Percentiles rank a stretch among this genome's conserved stretches.
Conservation (phyloP, 2,888 invertebrate species). For the Patella depressa region DNA sequence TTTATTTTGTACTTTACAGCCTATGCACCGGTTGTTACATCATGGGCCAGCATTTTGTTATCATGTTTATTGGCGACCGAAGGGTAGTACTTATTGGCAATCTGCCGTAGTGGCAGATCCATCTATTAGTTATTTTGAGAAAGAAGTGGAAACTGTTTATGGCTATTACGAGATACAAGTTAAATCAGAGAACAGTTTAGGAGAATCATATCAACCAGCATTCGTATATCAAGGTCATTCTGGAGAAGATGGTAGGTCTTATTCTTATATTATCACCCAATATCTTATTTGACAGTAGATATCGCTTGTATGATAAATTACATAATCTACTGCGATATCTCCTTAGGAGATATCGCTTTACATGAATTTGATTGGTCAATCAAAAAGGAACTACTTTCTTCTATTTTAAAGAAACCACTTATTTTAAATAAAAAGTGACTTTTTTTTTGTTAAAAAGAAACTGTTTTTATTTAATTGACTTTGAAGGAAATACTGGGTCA, state of each 20-base stretch:
- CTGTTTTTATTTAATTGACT: no score
- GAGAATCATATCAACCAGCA: constrained; percentile 57
- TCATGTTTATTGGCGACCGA: constrained; percentile 53
- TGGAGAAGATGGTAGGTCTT: constrained; percentile 57
- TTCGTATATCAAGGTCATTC: constrained; percentile 57
- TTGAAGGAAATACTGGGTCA: no score
- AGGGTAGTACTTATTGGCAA: constrained; percentile 60
- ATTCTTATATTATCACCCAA: neutral
- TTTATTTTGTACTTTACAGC: constrained; percentile 39
- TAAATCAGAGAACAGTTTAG: constrained; percentile 57
- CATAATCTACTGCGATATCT: no score
- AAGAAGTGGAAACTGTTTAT: constrained; percentile 58
- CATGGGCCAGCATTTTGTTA: constrained; percentile 62
- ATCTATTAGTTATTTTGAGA: constrained; percentile 47
- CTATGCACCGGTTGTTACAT: constrained; percentile 57
- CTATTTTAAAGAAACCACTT: no score
- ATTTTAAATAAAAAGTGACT: no score
- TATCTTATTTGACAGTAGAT: no score
- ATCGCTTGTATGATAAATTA: no score
- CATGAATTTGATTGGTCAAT: no score
- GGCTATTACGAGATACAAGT: constrained; percentile 61
- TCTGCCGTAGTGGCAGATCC: constrained; percentile 46
- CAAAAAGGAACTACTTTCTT: no score
- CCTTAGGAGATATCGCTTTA: no score
- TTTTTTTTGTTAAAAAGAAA: no score